phyloP scores from a whole-genome alignment of 2,888 invertebrate species.

The Icerya purchasi region DNA sequence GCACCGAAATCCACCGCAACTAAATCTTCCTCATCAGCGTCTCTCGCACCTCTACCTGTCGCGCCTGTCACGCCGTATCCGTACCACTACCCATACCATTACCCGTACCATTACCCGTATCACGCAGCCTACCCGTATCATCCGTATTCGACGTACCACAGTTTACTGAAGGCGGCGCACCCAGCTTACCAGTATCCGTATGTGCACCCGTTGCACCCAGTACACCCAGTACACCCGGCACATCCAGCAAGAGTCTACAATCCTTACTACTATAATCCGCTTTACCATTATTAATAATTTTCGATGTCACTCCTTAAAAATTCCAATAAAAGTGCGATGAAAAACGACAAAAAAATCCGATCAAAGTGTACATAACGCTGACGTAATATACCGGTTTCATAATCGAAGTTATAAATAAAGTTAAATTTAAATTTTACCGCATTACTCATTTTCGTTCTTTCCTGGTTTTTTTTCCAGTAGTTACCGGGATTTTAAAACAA shows the following conservation, averaged over 20 bases:
- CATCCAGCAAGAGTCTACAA: constrained; percentile 1
- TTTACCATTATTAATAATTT: constrained; percentile 5
- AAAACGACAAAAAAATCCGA: too few relatives aligned
- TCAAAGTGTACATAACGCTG: too few relatives aligned
- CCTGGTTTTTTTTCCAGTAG: too few relatives aligned
- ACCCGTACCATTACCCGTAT: constrained; percentile 7
- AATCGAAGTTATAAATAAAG: too few relatives aligned
- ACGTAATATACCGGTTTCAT: too few relatives aligned
- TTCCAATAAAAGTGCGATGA: too few relatives aligned
- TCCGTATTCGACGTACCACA: constrained; percentile 7
- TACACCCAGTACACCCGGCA: constrained; percentile 4
- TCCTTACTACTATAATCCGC: constrained; percentile 5
- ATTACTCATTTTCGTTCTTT: too few relatives aligned
- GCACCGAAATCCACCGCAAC: neutral
- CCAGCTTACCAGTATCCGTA: constrained; percentile 5
- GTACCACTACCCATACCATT: neutral
- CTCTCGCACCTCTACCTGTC: too few relatives aligned
- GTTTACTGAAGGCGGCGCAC: constrained; percentile 6
- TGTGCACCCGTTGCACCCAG: constrained; percentile 6
- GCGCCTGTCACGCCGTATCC: neutral
- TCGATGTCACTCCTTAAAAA: too few relatives aligned
- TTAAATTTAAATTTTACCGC: too few relatives aligned
- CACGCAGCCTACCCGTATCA: constrained; percentile 1
- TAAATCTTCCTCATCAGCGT: neutral
- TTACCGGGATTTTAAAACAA: too few relatives aligned